Evolutionary conservation across 1,140 invertebrate species (phyloP), one percentile per base, ranked within the genome.

Genomic region (Drosophila varians): DNA sequence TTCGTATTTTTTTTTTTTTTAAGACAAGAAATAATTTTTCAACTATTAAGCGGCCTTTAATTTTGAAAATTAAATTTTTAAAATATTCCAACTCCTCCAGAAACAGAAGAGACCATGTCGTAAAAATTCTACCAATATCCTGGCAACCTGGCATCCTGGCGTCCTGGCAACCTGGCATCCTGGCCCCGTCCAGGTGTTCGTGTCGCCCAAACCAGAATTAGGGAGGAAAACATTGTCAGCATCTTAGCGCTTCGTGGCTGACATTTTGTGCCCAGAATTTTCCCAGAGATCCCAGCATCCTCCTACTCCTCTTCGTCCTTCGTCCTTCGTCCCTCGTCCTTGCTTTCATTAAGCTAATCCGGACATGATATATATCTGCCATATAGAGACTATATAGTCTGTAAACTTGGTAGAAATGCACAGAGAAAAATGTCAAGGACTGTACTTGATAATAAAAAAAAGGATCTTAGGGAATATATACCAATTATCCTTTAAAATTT

Each of bases 341-440:
- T 72, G 65, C 74, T 78, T 89, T 89, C 77, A 86, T 86, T 86
- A 89, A 77, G 70, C 83, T 89, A 89, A 89, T 89, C 86, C 87
- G 80, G 80, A 89, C 86, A 89, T 89, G 86, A 90, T 89, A 87
- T 89, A 87, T 72, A 84, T 16, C 2, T 31, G 28, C 0, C 9
- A 31, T 25, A 40, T 31, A 28, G 14, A 36, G 36, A 4, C 36
- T 16, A 16, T 38, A 38, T 38, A 16, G 36, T 38, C 36, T 16
- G 12, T 5, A 12, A 38, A 38, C 36, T 16, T 16, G 12, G 2
- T 12, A 2, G 5, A 14, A 6, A 1, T 7, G 6, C 4, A 1
- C 11, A n/a, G 1, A 14, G 34, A 0, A 12, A 36, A n/a, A 36
- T 23, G 28, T 31, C 26, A 16, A 4, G n/a, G n/a, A n/a, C n/a